Conservation (phyloP, 2,797 vertebrate species). For the Malurus leucopterus region DNA sequence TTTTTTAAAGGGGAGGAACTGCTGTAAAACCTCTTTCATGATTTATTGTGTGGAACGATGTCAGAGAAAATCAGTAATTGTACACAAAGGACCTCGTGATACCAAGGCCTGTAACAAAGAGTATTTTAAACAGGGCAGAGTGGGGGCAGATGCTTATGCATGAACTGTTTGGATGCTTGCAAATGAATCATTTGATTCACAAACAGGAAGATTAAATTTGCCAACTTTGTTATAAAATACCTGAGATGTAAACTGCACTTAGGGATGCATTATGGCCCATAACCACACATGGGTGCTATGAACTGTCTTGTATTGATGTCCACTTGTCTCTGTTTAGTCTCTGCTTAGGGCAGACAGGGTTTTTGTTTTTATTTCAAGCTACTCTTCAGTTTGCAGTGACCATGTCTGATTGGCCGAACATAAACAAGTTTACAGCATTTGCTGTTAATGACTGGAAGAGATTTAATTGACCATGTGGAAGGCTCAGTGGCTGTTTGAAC, state of each 20-base stretch:
- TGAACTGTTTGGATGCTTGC: background rate
- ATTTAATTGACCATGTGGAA: accelerated
- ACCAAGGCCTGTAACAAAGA: slow-evolving; percentile 2
- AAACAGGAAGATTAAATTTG: background rate
- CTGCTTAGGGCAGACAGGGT: background rate
- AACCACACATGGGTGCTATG: background rate
- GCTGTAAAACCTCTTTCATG: background rate
- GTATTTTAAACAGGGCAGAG: background rate
- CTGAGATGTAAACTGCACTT: background rate
- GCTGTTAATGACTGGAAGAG: background rate
- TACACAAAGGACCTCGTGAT: slow-evolving; percentile 34
- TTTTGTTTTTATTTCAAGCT: background rate
- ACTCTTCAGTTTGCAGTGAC: background rate
- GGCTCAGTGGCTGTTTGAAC: background rate
- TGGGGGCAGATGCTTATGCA: slow-evolving; percentile 17
- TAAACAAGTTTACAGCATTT: background rate
- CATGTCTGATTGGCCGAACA: background rate
- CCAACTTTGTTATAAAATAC: background rate
- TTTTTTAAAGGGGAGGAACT: background rate
- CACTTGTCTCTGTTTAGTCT: background rate
- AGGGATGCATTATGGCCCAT: accelerated
- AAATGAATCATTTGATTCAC: background rate
- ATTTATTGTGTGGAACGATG: background rate
- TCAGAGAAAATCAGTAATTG: background rate
- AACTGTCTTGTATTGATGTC: background rate